These are phyloP conservation scores for Paraescarpia echinospica DNA, from an alignment of 1,140 invertebrate genomes.

Conservation along the genomic window DNA sequence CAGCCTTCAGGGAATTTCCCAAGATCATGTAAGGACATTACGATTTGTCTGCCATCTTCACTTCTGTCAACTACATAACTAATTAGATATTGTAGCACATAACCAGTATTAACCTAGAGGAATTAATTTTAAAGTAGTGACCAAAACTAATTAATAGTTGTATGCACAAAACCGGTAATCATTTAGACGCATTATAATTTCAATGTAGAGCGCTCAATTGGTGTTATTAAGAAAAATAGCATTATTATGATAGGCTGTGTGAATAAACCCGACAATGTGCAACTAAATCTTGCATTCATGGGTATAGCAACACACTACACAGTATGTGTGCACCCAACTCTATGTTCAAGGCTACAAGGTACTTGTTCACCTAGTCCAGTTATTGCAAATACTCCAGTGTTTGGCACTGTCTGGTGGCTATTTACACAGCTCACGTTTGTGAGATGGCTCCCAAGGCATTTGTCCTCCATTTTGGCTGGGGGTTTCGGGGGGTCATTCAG, in stretches of 20 bases:
- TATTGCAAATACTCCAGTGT: neutral
- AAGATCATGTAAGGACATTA: neutral
- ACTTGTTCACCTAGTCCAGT: neutral
- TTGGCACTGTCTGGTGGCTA: neutral
- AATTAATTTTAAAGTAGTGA: too few species aligned
- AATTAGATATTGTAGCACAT: too few species aligned
- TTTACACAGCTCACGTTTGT: neutral
- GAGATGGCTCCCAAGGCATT: neutral
- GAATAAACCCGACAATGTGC: too few species aligned
- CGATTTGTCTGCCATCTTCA: neutral
- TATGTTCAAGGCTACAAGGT: neutral
- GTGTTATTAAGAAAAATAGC: too few species aligned
- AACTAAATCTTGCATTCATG: neutral
- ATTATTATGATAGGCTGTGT: too few species aligned
- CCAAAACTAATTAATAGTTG: too few species aligned
- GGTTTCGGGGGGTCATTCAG: neutral
- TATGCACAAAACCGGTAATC: too few species aligned
- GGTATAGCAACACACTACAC: neutral
- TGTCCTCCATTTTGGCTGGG: neutral
- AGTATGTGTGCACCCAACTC: neutral
- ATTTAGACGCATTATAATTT: too few species aligned
- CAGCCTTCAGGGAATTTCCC: neutral
- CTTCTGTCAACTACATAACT: neutral
- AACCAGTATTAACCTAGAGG: too few species aligned
- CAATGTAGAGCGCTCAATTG: too few species aligned